These are phyloP conservation scores for Mercenaria mercenaria DNA, from an alignment of 1,140 invertebrate genomes.

Conservation along the genomic window DNA sequence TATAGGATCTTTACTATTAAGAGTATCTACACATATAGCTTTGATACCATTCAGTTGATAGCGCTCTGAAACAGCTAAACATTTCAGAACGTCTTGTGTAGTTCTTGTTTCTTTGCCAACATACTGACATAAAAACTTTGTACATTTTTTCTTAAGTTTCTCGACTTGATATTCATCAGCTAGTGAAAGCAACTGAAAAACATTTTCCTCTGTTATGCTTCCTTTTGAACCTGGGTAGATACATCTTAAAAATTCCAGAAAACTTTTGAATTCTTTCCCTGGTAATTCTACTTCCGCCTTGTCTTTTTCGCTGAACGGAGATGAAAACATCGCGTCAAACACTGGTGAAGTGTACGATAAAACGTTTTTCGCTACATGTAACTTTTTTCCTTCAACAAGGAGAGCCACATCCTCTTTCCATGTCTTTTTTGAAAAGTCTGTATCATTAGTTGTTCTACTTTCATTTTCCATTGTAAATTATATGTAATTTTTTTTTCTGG, in stretches of 20 bases:
- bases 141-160: neutral
- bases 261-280: neutral
- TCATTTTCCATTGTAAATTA: too few relatives aligned
- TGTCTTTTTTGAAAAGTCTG: constrained; percentile 23
- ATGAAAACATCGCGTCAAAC: constrained; percentile 32
- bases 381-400: constrained; percentile 5
- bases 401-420: constrained; percentile 15
- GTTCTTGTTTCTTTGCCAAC: neutral
- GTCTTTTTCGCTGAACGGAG: neutral
- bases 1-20: neutral
- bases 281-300: constrained; percentile 11
- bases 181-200: neutral
- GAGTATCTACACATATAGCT: neutral
- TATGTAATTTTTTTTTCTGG: too few relatives aligned
- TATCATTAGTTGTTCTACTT: neutral
- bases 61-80: neutral
- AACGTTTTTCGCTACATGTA: neutral
- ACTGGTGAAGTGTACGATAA: constrained; percentile 2
- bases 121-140: neutral
- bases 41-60: neutral
- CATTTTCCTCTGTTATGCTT: neutral
- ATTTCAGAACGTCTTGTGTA: neutral
- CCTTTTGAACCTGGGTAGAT: neutral
- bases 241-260: constrained; percentile 17
- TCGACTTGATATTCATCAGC: constrained; percentile 43